Evolutionary conservation across 2,113 vertebrate genomes (phyloP).

Genomic region (Sminthopsis crassicaudata): DNA sequence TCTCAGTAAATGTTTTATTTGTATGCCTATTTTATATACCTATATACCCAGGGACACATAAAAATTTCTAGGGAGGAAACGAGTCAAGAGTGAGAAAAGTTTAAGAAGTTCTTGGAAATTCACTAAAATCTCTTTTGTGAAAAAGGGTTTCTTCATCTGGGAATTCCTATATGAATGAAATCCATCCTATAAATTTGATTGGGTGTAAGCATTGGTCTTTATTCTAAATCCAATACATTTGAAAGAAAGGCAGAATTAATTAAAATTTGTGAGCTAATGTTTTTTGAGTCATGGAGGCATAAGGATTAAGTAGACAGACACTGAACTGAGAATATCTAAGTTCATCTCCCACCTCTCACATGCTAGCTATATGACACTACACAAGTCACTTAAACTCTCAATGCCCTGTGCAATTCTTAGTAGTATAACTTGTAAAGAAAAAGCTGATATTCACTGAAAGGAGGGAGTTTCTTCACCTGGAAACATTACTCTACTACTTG

Average conservation of each 20-base stretch:
- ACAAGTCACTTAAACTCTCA: background rate
- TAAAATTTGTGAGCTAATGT: slow-evolving; percentile 34
- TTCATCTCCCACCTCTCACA: background rate
- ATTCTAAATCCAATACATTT: slow-evolving; percentile 57
- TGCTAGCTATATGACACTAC: background rate
- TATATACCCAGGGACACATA: too few relatives aligned
- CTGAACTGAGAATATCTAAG: background rate
- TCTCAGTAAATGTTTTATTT: too few relatives aligned
- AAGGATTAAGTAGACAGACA: background rate
- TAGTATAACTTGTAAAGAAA: background rate
- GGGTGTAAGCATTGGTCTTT: background rate
- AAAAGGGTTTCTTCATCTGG: background rate
- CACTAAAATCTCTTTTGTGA: background rate
- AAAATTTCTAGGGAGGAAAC: too few relatives aligned
- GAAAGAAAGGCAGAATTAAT: slow-evolving; percentile 4
- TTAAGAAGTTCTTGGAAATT: background rate
- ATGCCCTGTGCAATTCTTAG: background rate
- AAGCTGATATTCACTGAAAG: background rate
- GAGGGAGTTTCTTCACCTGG: background rate
- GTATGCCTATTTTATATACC: too few relatives aligned
- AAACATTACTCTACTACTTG: background rate
- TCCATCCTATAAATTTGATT: background rate
- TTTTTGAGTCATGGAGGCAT: background rate
- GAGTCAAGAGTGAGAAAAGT: too few relatives aligned
- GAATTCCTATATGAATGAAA: background rate